phyloP scores from a whole-genome alignment of 2,888 invertebrate genomes.

The Noctua fimbriata region DNA sequence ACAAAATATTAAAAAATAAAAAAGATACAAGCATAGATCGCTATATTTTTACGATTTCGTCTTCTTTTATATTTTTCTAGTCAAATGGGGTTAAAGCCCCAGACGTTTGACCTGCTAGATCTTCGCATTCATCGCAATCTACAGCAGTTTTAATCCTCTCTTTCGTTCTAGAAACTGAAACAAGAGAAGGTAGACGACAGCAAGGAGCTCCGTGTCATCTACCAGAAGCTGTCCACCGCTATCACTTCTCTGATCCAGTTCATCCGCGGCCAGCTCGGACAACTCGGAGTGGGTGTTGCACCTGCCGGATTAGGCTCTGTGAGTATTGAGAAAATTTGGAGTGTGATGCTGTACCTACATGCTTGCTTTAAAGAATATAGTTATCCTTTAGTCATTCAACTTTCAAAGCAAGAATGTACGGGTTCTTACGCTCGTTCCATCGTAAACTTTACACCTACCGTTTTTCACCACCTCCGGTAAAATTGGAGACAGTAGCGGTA shows the following conservation, averaged over 20 bases:
- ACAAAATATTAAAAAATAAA: neutral
- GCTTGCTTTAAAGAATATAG: neutral
- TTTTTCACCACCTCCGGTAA: neutral
- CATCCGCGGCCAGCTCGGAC: conserved; percentile 81
- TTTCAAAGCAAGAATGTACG: neutral
- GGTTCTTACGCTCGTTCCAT: neutral
- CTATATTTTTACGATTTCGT: neutral
- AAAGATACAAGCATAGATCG: neutral
- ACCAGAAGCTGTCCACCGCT: conserved; percentile 89
- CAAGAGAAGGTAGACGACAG: conserved; percentile 91
- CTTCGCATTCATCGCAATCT: neutral
- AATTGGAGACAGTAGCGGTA: neutral
- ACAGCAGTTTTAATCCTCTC: neutral
- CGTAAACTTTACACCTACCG: neutral
- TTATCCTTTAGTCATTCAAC: neutral
- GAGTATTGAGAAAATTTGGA: conserved; percentile 60
- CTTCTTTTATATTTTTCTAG: neutral
- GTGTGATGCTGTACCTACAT: neutral
- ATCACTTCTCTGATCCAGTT: conserved; percentile 89
- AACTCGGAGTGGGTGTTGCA: conserved; percentile 72
- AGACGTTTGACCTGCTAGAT: neutral
- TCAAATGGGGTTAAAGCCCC: neutral
- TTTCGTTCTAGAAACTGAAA: conserved; percentile 89
- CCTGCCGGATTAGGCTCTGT: conserved; percentile 75
- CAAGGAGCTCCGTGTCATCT: conserved; percentile 91